Base-by-base conservation (phyloP, 2,888 invertebrate genomes). In the Pheosia gnoma region DNA sequence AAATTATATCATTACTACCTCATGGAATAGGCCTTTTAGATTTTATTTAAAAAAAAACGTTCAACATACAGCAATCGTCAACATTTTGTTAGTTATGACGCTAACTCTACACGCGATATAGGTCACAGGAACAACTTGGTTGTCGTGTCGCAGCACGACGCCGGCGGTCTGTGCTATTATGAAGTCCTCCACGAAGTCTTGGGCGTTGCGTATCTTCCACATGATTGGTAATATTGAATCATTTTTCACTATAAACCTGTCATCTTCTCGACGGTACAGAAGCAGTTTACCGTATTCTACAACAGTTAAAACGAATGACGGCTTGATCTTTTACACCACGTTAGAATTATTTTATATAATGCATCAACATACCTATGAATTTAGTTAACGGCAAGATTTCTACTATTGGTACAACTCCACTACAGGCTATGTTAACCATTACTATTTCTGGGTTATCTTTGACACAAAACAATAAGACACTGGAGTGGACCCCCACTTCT, bases 401-500 rank as follows among this genome's bases (percentile, higher is more conserved):
- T 53, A 95, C 88, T 25, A 88, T 84, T 51, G 95, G 88, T 56
- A 92, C 85, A 6, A 94, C 90, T 36, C 95, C 95, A 52, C 84
- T 89, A 69, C 94, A 94, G 10, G 86, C 81, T 6, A 96, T 78
- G 69, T 91, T 85, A 9, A 95, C 89, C 5, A 82, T 78, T 47
- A 95, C 88, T 49, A 95, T 90, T 71, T 93, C 90, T 0, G 95
- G 95, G 79, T 96, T 96, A 74, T 95, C 93, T 76, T 94, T 94
- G 3, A 95, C 80, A 71, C 92, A 90, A 66, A 93, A 88, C 51
- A 93, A 61, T 11, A 93, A 72, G 9, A 84, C 75, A 61, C 79
- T 84, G 10, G 67, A 82, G 59, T 90, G 88, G 6, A 82, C 75
- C 6, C 88, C 93, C 6, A 88, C 82, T 59, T 81, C 87, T 10